phyloP scores from a whole-genome alignment of 2,888 invertebrate genomes.

The Nephrotoma guestfalica region DNA sequence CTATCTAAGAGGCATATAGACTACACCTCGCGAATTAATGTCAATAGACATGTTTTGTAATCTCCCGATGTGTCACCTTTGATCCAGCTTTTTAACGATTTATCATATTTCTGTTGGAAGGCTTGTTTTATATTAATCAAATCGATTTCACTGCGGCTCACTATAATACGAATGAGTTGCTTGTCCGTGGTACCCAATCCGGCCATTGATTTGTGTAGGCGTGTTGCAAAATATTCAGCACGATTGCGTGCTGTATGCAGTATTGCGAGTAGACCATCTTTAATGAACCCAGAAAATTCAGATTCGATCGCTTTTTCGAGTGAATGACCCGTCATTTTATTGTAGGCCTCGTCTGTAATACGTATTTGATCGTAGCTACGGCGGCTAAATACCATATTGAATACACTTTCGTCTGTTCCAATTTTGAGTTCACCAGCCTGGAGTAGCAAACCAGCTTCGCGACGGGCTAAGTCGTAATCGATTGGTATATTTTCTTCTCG shows the following conservation, averaged over 20 bases:
- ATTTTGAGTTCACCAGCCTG: conserved; percentile 52
- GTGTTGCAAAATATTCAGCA: conserved; percentile 71
- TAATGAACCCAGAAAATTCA: conserved; percentile 68
- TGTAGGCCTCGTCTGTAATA: conserved; percentile 36
- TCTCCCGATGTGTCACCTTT: conserved; percentile 75
- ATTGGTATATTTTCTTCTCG: conserved; percentile 58
- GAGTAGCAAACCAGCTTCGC: conserved; percentile 68
- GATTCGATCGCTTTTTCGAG: conserved; percentile 65
- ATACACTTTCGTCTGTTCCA: conserved; percentile 77
- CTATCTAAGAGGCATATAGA: neutral
- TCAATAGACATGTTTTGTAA: conserved; percentile 70
- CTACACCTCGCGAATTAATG: conserved; percentile 40
- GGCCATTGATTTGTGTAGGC: conserved; percentile 75
- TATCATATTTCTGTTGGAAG: conserved; percentile 58
- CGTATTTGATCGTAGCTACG: conserved; percentile 50
- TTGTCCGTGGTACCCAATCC: conserved; percentile 81
- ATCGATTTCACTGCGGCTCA: conserved; percentile 72
- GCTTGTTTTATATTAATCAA: conserved; percentile 70
- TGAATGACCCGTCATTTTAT: conserved; percentile 59
- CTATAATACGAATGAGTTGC: conserved; percentile 69
- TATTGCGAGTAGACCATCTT: conserved; percentile 67
- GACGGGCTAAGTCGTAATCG: conserved; percentile 54
- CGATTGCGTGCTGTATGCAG: conserved; percentile 67
- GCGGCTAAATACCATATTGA: conserved; percentile 71
- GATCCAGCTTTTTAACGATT: conserved; percentile 64